These are phyloP conservation scores for Labeo rohita DNA, from an alignment of 2,113 vertebrate species.

Conservation along the genomic window DNA sequence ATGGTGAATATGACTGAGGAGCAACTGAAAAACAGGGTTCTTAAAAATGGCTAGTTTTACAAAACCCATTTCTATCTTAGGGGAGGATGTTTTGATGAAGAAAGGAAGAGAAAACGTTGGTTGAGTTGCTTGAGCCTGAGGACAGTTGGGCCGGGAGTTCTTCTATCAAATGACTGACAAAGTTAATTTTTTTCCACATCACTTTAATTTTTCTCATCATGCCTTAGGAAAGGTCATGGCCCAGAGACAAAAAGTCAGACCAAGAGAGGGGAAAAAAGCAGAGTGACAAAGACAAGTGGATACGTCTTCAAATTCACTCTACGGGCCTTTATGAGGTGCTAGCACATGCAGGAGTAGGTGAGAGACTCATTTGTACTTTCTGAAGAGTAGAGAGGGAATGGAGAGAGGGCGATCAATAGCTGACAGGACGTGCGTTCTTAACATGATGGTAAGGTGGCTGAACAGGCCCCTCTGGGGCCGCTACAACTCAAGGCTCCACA, in stretches of 20 bases:
- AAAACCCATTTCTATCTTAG: neutral
- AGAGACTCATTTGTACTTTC: slow-evolving; percentile 47
- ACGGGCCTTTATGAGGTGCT: slow-evolving; percentile 43
- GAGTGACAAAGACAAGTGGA: slow-evolving; percentile 33
- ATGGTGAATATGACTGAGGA: slow-evolving; percentile 37
- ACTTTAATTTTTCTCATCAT: slow-evolving; percentile 73
- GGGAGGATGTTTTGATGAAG: neutral
- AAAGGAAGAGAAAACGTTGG: neutral
- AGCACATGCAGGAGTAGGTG: slow-evolving; percentile 38
- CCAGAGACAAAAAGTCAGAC: slow-evolving; percentile 57
- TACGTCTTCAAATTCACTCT: slow-evolving; percentile 43
- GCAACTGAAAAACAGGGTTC: slow-evolving; percentile 11
- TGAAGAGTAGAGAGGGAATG: slow-evolving; percentile 42
- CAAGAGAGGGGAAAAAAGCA: slow-evolving; percentile 26
- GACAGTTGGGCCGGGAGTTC: slow-evolving; percentile 56
- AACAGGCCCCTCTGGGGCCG: slow-evolving; percentile 69
- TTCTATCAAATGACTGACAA: slow-evolving; percentile 64
- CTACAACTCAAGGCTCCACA: slow-evolving; percentile 63
- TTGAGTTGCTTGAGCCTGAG: neutral
- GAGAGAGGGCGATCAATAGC: slow-evolving; percentile 60
- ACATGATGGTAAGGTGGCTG: slow-evolving; percentile 62
- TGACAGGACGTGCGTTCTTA: slow-evolving; percentile 68
- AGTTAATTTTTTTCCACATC: slow-evolving; percentile 58
- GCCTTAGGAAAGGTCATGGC: slow-evolving; percentile 75
- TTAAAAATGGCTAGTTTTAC: slow-evolving; percentile 9